phyloP scores from a whole-genome alignment of 1,140 invertebrate species.

The Leptoteleia sp. region DNA sequence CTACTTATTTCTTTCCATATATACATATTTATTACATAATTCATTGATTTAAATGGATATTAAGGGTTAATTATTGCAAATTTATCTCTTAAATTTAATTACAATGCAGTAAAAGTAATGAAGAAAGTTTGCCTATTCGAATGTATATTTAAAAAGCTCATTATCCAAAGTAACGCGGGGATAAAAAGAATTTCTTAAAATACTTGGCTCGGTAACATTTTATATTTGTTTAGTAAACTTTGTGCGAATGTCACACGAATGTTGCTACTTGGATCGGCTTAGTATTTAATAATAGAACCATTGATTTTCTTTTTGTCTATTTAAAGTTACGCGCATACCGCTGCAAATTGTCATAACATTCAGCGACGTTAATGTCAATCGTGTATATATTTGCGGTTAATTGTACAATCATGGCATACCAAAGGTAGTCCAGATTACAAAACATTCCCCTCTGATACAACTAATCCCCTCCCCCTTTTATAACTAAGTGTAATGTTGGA shows the following conservation, averaged over 20 bases:
- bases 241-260: background rate
- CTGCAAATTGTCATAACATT: constrained; percentile 5
- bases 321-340: constrained; percentile 11
- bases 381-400: constrained; percentile 19
- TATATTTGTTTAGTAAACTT: background rate
- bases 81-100: no score
- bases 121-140: no score
- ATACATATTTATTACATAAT: no score
- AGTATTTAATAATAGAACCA: constrained; percentile 16
- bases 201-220: no score
- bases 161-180: no score
- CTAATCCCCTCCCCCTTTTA: constrained; percentile 26
- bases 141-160: no score
- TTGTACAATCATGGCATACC: constrained; percentile 28
- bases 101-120: no score
- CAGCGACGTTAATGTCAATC: background rate
- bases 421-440: constrained; percentile 26
- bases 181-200: no score
- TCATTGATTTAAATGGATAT: no score
- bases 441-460: no score
- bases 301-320: constrained; percentile 18
- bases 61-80: no score
- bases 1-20: no score
- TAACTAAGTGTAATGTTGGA: constrained; percentile 23
- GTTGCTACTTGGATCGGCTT: background rate